phyloP scores from a whole-genome alignment of 2,888 invertebrate genomes.

The Dyspetes luteomarginatus region DNA sequence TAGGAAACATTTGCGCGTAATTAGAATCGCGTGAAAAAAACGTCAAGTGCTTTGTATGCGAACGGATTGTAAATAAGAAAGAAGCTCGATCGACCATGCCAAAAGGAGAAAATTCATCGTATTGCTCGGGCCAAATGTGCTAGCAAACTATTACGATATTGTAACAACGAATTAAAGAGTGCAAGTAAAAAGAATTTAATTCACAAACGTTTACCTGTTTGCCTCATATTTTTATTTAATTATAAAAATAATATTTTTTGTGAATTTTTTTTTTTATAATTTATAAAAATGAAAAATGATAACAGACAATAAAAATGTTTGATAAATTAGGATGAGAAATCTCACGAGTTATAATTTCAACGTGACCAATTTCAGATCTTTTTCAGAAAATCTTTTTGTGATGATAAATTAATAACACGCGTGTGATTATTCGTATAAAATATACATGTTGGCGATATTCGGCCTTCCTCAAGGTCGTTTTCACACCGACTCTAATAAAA shows the following conservation, averaged over 20 bases:
- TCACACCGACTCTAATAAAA: neutral
- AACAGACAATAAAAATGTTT: neutral
- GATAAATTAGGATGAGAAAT: neutral
- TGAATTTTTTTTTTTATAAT: neutral
- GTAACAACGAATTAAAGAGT: conserved; percentile 37
- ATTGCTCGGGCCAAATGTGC: conserved; percentile 28
- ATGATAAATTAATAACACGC: conserved; percentile 11
- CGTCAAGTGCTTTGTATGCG: conserved; percentile 73
- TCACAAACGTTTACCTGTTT: neutral
- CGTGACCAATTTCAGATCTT: conserved; percentile 22
- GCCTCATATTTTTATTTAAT: neutral
- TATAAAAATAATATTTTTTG: neutral
- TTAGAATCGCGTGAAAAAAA: conserved; percentile 73
- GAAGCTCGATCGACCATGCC: conserved; percentile 62
- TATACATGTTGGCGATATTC: conserved; percentile 55
- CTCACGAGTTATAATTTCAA: neutral
- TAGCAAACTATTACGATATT: conserved; percentile 53
- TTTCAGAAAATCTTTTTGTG: neutral
- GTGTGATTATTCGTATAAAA: neutral
- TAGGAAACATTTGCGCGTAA: conserved; percentile 80
- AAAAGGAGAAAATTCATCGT: conserved; percentile 75
- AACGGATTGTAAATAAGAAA: conserved; percentile 74
- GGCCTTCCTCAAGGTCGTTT: conserved; percentile 73
- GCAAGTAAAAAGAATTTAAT: conserved; percentile 37
- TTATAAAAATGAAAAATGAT: neutral